Percentiles rank a stretch among this genome's conserved stretches.
phyloP scores from a whole-genome alignment of 2,888 invertebrate genomes.

The Trichogramma dendrolimi region DNA sequence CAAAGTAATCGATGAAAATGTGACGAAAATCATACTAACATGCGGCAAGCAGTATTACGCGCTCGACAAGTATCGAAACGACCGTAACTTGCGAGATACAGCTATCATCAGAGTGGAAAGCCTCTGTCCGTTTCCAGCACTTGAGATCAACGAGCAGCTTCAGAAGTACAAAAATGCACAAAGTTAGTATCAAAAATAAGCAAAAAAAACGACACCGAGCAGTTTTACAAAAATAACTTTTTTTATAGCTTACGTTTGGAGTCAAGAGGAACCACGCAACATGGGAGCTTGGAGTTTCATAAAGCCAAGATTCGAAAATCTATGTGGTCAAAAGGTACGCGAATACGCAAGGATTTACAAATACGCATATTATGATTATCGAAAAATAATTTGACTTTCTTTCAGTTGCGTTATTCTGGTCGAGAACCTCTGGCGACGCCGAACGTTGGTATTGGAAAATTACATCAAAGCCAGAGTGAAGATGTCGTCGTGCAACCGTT shows the following conservation, averaged over 20 bases:
- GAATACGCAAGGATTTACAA: slow-evolving; percentile 19
- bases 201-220: background rate
- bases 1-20: slow-evolving; percentile 57
- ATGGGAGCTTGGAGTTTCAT: slow-evolving; percentile 96
- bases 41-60: slow-evolving; percentile 94
- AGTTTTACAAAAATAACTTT: slow-evolving; percentile 10
- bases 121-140: slow-evolving; percentile 85
- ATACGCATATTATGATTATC: slow-evolving; percentile 15
- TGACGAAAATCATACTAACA: slow-evolving; percentile 75
- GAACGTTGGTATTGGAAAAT: slow-evolving; percentile 76
- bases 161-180: slow-evolving; percentile 74
- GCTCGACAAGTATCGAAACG: slow-evolving; percentile 68
- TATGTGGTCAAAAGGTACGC: slow-evolving; percentile 73
- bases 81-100: slow-evolving; percentile 64
- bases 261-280: slow-evolving; percentile 95
- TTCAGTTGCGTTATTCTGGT: slow-evolving; percentile 77
- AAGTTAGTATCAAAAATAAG: slow-evolving; percentile 45
- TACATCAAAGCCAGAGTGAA: slow-evolving; percentile 67
- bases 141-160: slow-evolving; percentile 70
- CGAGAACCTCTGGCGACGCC: slow-evolving; percentile 71
- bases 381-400: slow-evolving; percentile 33
- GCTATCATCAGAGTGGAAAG: slow-evolving; percentile 84
- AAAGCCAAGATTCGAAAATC: slow-evolving; percentile 82
- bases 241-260: slow-evolving; percentile 76
- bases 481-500: slow-evolving; percentile 70